Evolutionary conservation across 1,140 invertebrate species (phyloP).

Genomic region (Calosoma granatense): DNA sequence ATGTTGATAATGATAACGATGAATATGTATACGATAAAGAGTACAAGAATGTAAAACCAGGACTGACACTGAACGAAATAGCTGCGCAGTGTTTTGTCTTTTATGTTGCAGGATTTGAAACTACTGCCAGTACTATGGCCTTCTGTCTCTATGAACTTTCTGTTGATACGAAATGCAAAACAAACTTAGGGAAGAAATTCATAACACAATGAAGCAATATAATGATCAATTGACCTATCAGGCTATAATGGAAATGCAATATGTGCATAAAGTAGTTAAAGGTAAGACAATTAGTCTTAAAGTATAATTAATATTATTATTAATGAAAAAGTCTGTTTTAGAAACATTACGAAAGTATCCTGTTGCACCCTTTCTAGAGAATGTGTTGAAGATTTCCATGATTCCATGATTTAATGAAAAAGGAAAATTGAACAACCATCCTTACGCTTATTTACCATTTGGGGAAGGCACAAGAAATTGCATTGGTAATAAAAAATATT

Average conservation of each 20-base stretch:
- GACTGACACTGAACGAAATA: constrained; percentile 26
- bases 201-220: constrained; percentile 13
- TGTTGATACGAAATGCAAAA: constrained; percentile 11
- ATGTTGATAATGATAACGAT: constrained; percentile 12
- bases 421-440: constrained; percentile 33
- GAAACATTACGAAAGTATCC: constrained; percentile 25
- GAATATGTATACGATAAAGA: constrained; percentile 3
- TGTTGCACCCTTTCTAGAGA: constrained; percentile 18
- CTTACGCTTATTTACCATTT: constrained; percentile 60
- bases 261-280: constrained; percentile 43
- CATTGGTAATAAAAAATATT: too few species aligned
- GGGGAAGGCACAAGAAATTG: constrained; percentile 66
- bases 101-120: constrained; percentile 21
- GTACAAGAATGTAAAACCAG: constrained; percentile 4
- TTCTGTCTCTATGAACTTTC: constrained; percentile 12
- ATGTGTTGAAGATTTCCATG: constrained; percentile 37
- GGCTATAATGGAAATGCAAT: constrained; percentile 46
- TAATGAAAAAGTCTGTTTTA: background rate
- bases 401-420: constrained; percentile 45
- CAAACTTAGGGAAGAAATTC: constrained; percentile 11
- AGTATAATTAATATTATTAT: background rate
- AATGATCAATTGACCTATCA: constrained; percentile 42
- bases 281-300: constrained; percentile 34
- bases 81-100: constrained; percentile 32
- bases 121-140: constrained; percentile 1